Base-by-base conservation (phyloP, 2,797 vertebrate genomes). In the Oreochromis grahami region DNA sequence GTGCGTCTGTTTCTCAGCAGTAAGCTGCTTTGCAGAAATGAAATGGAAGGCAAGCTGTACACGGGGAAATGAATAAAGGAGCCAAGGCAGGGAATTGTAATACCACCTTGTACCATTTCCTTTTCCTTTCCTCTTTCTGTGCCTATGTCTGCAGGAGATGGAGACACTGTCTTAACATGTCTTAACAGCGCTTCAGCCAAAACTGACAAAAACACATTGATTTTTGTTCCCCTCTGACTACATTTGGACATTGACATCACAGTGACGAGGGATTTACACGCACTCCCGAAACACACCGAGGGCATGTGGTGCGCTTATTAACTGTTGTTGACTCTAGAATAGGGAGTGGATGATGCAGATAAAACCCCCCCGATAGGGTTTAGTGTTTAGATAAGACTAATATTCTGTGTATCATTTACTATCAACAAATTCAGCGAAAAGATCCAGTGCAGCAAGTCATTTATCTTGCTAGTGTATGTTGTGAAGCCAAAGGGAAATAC, bases 1-100 rank as follows among this genome's bases (percentile, higher is more conserved):
- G 32, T 56, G 68, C 60, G 53, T 26, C 53, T 45, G 63, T 43
- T 56, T 76, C 83, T 76, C 26, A 60, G 55, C 80, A 79, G 51
- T 87, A 85, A 92, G 87, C 88, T 84, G 83, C 90, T 89, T 92
- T 87, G 65, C 29, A 51, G 51, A 83, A 74, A 65, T 72, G n/a
- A 86, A 86, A 84, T 78, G 78, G 48, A 84, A 70, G 84, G 24
- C 38, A 56, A 43, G 79, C 34, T 76, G 15, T 60, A 74, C 68
- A 32, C 6, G 19, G n/a, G 63, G 41, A 51, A 84, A 65, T 76
- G 76, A 79, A 78, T 63, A 51, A 63, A 43, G 32, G 52, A 70
- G 21, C 53, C 26, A 43, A 85, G 58, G 29, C 52, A 19, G 34
- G 21, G 74, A 70, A 19, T n/a, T 65, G 60, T 78, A 83, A 83